A percentile compares a stretch with the other conserved stretches of the same genome.
Conservation (phyloP, 2,113 vertebrate species). For the Ginglymostoma cirratum region DNA sequence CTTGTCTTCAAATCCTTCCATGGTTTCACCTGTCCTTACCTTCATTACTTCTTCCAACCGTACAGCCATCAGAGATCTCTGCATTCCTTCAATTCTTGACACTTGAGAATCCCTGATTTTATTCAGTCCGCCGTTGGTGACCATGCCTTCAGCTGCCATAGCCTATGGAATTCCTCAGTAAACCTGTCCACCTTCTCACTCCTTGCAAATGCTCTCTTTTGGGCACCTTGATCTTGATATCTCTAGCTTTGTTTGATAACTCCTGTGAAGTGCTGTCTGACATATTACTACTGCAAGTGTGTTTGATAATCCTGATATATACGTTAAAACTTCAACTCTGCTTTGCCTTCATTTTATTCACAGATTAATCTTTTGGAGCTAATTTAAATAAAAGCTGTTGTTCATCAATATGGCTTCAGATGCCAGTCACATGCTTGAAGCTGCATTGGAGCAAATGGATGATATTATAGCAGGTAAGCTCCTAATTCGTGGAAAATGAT, state of each 20-base stretch:
- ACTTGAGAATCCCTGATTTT: too few relatives aligned
- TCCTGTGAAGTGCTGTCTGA: neutral
- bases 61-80: neutral
- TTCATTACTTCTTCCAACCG: neutral
- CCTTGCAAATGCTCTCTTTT: too few relatives aligned
- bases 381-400: slow-evolving; percentile 41
- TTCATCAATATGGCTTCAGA: slow-evolving; percentile 67
- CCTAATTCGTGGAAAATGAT: neutral
- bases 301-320: neutral
- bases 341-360: neutral
- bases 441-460: slow-evolving; percentile 85
- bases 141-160: too few relatives aligned
- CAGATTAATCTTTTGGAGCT: too few relatives aligned
- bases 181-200: too few relatives aligned
- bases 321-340: neutral
- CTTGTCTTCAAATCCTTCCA: neutral
- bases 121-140: too few relatives aligned
- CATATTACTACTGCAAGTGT: neutral
- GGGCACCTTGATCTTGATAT: neutral
- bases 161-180: too few relatives aligned
- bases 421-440: slow-evolving; percentile 74
- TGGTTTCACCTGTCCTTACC: neutral
- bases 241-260: neutral
- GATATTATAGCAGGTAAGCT: slow-evolving; percentile 79
- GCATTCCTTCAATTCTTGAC: neutral